phyloP scores from a whole-genome alignment of 2,113 vertebrate species.

The Castor canadensis region DNA sequence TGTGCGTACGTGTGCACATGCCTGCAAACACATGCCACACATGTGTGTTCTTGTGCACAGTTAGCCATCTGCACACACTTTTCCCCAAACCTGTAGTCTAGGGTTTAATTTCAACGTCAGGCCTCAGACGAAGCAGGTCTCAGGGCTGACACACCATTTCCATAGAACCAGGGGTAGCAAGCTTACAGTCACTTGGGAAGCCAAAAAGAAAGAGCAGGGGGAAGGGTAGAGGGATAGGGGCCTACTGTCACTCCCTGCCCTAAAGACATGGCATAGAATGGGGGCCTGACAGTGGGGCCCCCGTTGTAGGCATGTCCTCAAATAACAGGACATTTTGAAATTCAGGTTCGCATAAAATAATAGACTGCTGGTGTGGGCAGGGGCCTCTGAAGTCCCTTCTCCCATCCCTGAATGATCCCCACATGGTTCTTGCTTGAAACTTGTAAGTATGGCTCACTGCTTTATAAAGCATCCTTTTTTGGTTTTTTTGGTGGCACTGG shows the following conservation, averaged over 20 bases:
- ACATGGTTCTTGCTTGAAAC: background rate
- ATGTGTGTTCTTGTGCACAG: rapidly evolving
- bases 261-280: background rate
- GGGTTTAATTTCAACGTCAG: too few relatives aligned
- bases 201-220: background rate
- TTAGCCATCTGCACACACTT: background rate
- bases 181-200: background rate
- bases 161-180: background rate
- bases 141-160: background rate
- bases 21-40: too few relatives aligned
- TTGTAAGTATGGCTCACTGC: background rate
- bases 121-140: background rate
- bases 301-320: background rate
- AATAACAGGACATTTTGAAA: too few relatives aligned
- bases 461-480: background rate
- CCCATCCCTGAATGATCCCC: background rate
- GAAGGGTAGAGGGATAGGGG: rapidly evolving
- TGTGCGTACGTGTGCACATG: rapidly evolving
- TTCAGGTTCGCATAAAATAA: background rate
- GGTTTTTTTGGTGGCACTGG: too few relatives aligned
- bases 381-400: background rate
- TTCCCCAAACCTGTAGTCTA: background rate
- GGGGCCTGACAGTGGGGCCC: background rate
- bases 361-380: background rate
- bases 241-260: rapidly evolving